Conservation (phyloP, 1,140 invertebrate genomes). For the Catajapyx aquilonaris region DNA sequence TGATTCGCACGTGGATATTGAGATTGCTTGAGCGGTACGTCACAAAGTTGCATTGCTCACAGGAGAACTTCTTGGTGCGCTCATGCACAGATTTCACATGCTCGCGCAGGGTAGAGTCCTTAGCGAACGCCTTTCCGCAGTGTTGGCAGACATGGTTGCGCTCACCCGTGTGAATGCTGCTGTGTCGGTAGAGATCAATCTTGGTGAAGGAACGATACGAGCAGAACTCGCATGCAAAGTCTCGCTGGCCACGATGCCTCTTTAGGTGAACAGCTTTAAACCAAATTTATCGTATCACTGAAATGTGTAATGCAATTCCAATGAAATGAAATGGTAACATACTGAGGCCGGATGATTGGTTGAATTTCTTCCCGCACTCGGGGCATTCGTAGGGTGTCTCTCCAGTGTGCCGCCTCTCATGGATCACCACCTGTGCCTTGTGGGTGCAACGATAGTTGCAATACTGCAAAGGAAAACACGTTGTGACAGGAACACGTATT, state of each 20-base stretch:
- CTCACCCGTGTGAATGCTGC: conserved; percentile 12
- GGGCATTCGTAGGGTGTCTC: conserved; percentile 3
- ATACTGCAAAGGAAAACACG: conserved; percentile 1
- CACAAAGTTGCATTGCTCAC: conserved; percentile 9
- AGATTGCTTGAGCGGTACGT: conserved; percentile 11
- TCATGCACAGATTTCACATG: conserved; percentile 10
- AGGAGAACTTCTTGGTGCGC: conserved; percentile 2
- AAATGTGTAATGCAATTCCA: background rate
- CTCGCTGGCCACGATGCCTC: conserved; percentile 8
- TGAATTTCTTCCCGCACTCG: conserved; percentile 6
- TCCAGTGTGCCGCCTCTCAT: conserved; percentile 3
- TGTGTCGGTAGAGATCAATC: conserved; percentile 11
- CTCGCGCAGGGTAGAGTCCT: conserved; percentile 8
- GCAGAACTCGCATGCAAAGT: conserved; percentile 9
- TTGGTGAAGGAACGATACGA: conserved; percentile 8
- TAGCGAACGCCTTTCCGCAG: conserved; percentile 13
- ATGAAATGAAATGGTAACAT: background rate
- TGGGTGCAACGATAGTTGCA: background rate
- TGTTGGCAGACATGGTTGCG: conserved; percentile 12
- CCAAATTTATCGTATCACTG: background rate
- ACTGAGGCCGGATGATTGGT: conserved; percentile 5
- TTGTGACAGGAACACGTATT: background rate
- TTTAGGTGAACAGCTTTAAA: conserved; percentile 10
- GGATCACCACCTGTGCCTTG: background rate
- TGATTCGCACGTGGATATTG: conserved; percentile 9